Conservation (phyloP, 2,888 invertebrate genomes). For the Thecophora atra region DNA sequence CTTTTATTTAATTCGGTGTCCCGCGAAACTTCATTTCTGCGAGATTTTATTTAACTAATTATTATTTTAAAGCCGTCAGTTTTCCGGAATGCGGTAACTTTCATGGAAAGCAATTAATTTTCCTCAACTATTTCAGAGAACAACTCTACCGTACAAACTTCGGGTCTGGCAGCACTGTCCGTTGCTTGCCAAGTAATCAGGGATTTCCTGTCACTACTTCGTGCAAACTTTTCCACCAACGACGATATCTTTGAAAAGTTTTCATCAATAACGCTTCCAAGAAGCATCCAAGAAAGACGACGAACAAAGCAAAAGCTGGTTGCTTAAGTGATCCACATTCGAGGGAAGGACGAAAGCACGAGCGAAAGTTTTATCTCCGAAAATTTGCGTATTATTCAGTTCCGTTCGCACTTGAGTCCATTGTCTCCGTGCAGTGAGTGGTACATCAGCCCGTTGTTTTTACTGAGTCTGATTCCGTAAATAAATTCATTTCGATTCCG, state of each 20-base stretch:
- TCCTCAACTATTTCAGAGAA: slow-evolving; percentile 13
- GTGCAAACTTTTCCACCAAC: slow-evolving; percentile 42
- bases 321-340: neutral
- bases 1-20: too few species aligned
- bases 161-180: neutral
- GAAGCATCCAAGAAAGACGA: neutral
- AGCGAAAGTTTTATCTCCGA: slow-evolving; percentile 28
- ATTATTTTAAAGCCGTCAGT: too few species aligned
- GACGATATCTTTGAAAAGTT: slow-evolving; percentile 38
- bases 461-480: slow-evolving; percentile 10
- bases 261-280: slow-evolving; percentile 5
- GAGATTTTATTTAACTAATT: too few species aligned
- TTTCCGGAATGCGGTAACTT: neutral
- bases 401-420: slow-evolving; percentile 42
- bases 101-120: slow-evolving; percentile 42
- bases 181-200: slow-evolving; percentile 38
- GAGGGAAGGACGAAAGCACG: neutral
- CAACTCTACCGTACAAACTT: neutral
- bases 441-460: slow-evolving; percentile 5
- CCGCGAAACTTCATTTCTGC: too few species aligned
- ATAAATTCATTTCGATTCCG: slow-evolving; percentile 8
- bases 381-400: slow-evolving; percentile 40
- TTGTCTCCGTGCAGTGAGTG: slow-evolving; percentile 15
- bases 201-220: slow-evolving; percentile 41
- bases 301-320: neutral